Evolutionary conservation across 2,113 vertebrate species (phyloP).

Genomic region (Hyperoodon ampullatus): DNA sequence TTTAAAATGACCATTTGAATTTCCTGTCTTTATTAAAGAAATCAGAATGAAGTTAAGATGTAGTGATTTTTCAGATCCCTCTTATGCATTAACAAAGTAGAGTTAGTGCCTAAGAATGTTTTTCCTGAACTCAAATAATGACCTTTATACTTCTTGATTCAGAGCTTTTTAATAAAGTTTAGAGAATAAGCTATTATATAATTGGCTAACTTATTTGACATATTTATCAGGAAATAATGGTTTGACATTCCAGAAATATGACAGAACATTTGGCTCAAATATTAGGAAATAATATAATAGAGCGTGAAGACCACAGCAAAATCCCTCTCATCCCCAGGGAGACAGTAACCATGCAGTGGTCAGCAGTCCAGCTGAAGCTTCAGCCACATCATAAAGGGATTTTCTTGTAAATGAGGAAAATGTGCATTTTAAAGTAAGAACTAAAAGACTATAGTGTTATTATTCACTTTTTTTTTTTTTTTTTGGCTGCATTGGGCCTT

Average conservation of each 20-base stretch:
- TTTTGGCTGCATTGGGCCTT: no score
- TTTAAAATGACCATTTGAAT: constrained; percentile 45
- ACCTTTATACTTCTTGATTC: neutral
- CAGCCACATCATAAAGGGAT: neutral
- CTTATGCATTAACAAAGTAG: neutral
- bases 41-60: constrained; percentile 20
- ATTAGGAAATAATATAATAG: constrained; percentile 46
- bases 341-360: neutral
- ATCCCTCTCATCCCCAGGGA: neutral
- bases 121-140: neutral
- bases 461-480: neutral
- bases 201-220: neutral
- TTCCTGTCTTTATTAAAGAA: constrained; percentile 3
- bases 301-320: neutral
- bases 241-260: constrained; percentile 16
- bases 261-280: neutral
- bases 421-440: neutral
- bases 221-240: neutral
- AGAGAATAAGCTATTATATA: neutral
- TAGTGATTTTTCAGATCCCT: neutral
- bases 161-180: neutral
- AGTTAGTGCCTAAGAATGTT: neutral
- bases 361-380: neutral
- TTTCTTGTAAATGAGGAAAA: neutral
- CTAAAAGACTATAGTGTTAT: neutral